phyloP scores from a whole-genome alignment of 2,113 vertebrate species.

The Monarcha castaneiventris region DNA sequence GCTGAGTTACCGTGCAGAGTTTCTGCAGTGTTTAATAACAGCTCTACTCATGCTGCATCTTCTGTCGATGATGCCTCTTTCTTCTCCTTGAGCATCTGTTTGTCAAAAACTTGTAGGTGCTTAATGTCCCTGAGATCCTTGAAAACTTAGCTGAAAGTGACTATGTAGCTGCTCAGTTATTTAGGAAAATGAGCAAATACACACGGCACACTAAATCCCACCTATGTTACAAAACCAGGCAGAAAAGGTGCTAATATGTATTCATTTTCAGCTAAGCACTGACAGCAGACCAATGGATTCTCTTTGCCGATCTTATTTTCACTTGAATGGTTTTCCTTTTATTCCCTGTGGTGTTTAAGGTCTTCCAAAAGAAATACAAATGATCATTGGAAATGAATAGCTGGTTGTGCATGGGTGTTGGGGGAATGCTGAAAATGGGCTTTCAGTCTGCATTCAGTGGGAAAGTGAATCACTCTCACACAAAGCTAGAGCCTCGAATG shows the following conservation, averaged over 20 bases:
- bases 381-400: constrained; percentile 63
- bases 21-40: background rate
- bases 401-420: constrained; percentile 51
- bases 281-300: constrained; percentile 3
- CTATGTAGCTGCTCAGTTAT: background rate
- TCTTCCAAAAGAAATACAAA: constrained; percentile 67
- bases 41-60: background rate
- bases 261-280: constrained; percentile 30
- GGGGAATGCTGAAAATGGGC: constrained; percentile 57
- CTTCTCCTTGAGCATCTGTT: background rate
- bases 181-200: background rate
- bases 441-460: constrained; percentile 51
- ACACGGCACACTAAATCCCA: background rate
- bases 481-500: constrained; percentile 43
- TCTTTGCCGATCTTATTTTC: constrained; percentile 44
- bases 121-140: background rate
- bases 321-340: constrained; percentile 52
- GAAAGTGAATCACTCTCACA: constrained; percentile 56
- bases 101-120: background rate
- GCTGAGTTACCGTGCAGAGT: background rate
- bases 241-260: background rate
- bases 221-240: background rate
- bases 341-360: constrained; percentile 28
- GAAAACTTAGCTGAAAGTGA: background rate
- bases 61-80: background rate